These are phyloP conservation scores for Hippocampus barbouri DNA, from an alignment of 2,113 vertebrate genomes.

Conservation along the genomic window DNA sequence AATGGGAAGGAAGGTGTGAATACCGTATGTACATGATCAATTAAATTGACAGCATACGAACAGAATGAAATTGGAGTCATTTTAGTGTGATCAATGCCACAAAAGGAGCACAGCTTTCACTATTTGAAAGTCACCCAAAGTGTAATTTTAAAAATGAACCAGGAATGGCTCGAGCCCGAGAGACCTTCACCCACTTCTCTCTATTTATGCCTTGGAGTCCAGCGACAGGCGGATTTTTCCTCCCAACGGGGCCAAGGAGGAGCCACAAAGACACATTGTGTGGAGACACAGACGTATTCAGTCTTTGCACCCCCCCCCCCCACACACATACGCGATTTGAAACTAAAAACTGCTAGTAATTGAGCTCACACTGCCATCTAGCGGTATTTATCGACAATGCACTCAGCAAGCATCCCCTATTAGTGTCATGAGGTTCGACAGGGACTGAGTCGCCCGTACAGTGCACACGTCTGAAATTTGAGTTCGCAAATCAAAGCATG, in stretches of 20 bases:
- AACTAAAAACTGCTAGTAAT: neutral
- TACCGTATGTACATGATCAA: no score
- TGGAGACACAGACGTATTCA: conserved; percentile 55
- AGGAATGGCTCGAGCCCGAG: neutral
- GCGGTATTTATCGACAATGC: neutral
- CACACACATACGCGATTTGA: conserved; percentile 2
- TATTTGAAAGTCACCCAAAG: neutral
- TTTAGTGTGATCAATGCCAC: neutral
- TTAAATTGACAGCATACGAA: no score
- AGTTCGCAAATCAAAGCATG: no score
- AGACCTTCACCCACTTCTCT: conserved; percentile 9
- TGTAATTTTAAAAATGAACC: neutral
- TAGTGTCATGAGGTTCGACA: neutral
- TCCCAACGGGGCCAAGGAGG: conserved; percentile 48
- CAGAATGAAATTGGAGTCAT: no score
- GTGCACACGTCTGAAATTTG: no score
- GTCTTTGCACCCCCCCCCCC: conserved; percentile 29
- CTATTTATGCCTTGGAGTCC: conserved; percentile 10
- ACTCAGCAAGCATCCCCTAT: neutral
- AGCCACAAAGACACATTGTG: conserved; percentile 73
- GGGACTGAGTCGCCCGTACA: no score
- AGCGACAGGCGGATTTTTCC: conserved; percentile 53
- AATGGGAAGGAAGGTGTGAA: neutral
- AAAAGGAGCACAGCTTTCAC: neutral
- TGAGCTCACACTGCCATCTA: conserved; percentile 24